Evolutionary conservation across 2,113 vertebrate genomes (phyloP), one percentile per base, ranked within the genome.

Genomic region (Antigone vipio): DNA sequence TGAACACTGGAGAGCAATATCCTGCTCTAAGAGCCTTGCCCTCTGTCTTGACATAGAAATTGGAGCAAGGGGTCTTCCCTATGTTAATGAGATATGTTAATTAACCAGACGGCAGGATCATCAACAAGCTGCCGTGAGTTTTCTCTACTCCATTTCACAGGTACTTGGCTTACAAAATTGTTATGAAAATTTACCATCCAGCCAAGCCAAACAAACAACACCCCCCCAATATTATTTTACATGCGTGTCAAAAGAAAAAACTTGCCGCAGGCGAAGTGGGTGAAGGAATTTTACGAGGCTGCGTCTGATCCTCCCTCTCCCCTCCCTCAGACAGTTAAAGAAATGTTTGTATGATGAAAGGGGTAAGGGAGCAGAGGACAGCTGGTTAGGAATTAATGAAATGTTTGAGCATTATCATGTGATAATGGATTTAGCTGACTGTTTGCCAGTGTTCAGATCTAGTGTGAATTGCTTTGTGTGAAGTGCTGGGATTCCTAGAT

Each of bases 331-430:
- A 97, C 86, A 82, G 92, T 88, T 96, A 94, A 93, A 97, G 91
- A 95, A 93, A 85, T 92, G 93, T 85, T 92, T 94, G 81, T 59
- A 38, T 95, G 95, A 95, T 92, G 95, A 97, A 97, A 97, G 94
- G 95, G 77, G 86, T 73, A 92, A 95, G 67, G 89, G 89, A 95
- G 93, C 91, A 95, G 93, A 95, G 96, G 89, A 94, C 93, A 95
- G 94, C 92, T 97, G 94, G 74, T 95, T 88, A 94, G 95, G 87
- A 96, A 92, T 93, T 97, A 97, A 96, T 97, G 91, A 95, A 95
- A 96, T 89, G 93, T 93, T 96, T 82, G 87, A 97, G 89, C 93
- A 74, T 95, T 95, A 95, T 95, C 84, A 55, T 94, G 95, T 34
- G 47, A 94, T 97, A 96, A 95, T 95, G 94, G 92, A 89, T 93